phyloP scores from a whole-genome alignment of 2,113 vertebrate species.

The Hepsetus odoe region DNA sequence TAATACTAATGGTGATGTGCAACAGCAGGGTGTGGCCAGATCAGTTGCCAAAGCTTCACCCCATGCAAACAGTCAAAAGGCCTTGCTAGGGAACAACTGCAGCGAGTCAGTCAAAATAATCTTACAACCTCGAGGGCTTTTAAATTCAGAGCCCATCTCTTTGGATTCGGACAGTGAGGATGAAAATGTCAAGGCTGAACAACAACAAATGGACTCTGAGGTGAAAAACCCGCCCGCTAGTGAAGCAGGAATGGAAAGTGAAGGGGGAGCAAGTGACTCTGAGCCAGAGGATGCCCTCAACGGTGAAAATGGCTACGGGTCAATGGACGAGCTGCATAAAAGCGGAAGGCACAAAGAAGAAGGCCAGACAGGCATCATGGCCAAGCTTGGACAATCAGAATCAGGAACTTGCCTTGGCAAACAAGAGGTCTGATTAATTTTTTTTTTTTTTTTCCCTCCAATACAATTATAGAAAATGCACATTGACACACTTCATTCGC shows the following conservation, averaged over 20 bases:
- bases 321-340: constrained; percentile 74
- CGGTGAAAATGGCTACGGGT: constrained; percentile 79
- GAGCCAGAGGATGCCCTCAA: constrained; percentile 80
- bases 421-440: constrained; percentile 68
- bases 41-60: constrained; percentile 42
- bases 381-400: constrained; percentile 73
- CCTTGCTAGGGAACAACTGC: constrained; percentile 58
- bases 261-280: constrained; percentile 73
- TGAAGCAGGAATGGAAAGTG: constrained; percentile 37
- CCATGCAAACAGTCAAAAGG: constrained; percentile 56
- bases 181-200: constrained; percentile 58
- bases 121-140: constrained; percentile 63
- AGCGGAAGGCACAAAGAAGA: constrained; percentile 83
- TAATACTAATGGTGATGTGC: constrained; percentile 56
- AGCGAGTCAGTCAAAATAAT: constrained; percentile 69
- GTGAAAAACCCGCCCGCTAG: constrained; percentile 3
- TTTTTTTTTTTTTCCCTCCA: too few relatives aligned
- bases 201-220: constrained; percentile 43
- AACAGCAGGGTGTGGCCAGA: constrained; percentile 20
- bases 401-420: constrained; percentile 66
- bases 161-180: constrained; percentile 76
- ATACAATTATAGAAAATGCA: constrained; percentile 47
- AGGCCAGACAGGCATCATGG: constrained; percentile 72
- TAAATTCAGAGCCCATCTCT: constrained; percentile 72
- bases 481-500: constrained; percentile 44